These are phyloP conservation scores for Siniperca chuatsi DNA, from an alignment of 2,113 vertebrate species.

Conservation along the genomic window DNA sequence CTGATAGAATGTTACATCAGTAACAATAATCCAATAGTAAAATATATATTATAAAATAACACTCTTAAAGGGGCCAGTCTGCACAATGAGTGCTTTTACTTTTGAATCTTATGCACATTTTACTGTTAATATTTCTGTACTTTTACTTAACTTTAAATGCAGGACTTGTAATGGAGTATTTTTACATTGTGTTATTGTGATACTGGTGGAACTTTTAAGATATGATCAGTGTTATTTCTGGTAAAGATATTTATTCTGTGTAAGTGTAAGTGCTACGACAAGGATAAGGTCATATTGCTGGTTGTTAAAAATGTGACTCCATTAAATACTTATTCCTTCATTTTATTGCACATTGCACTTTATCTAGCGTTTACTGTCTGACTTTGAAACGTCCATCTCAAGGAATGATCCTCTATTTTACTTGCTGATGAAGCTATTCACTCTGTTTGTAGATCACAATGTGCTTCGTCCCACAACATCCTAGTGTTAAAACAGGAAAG, in stretches of 20 bases:
- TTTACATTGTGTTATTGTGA: not conserved
- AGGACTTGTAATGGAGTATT: not conserved
- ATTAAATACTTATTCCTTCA: not conserved
- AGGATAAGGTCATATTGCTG: not conserved
- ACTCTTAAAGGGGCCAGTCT: not conserved
- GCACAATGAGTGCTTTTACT: not conserved
- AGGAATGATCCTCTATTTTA: not conserved
- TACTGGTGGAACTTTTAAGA: not conserved
- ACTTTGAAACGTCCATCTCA: not conserved
- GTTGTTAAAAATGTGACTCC: not conserved
- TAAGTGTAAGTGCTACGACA: too few relatives aligned
- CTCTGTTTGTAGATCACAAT: conserved; percentile 27
- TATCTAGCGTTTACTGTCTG: not conserved
- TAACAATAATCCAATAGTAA: not conserved
- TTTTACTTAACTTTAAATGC: not conserved
- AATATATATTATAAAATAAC: not conserved
- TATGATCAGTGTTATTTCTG: not conserved
- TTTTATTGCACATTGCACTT: not conserved
- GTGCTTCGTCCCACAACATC: conserved; percentile 66
- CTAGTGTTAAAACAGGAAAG: conserved; percentile 56
- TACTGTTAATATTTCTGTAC: not conserved
- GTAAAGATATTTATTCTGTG: not conserved
- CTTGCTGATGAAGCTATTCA: conserved; percentile 26
- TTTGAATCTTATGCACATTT: not conserved
- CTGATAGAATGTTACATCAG: not conserved